Evolutionary conservation across 2,888 invertebrate species (phyloP), one percentile per base, ranked within the genome.

Genomic region (Conchocele bisecta): DNA sequence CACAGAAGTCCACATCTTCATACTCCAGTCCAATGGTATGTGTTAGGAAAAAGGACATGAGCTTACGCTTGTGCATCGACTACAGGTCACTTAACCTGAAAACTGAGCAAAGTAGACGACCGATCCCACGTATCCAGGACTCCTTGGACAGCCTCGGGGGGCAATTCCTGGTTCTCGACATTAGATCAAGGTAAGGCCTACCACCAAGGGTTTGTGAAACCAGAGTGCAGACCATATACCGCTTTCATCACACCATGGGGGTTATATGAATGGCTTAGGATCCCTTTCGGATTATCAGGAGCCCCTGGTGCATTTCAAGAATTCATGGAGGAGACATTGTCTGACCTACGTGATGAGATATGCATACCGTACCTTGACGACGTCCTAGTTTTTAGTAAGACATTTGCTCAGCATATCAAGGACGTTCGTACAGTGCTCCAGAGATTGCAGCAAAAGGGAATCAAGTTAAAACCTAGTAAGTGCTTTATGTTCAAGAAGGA

Each of bases 141-240:
- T 68, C 66, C 3, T 41, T 77, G 13, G 61, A 77, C n/a, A 60
- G 48, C 20, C 46, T 75, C 13, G 57, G 60, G 5, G 7, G 78
- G 73, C 0, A 78, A 58, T 26, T 11, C 22, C 20, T 75, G 67
- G 73, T 75, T 78, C 31, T 57, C 70, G 0, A 13, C 74, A 6
- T 41, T 80, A 24, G 73, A 80, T 41, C 72, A 80, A 22, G 61
- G 75, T 7, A 75, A 75, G 31, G 74, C 74, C 3, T 75, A 80
- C 22, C 77, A 77, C 46, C 74, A 80, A 39, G 74, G 77, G 1
- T 69, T 80, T 24, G 44, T 80, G 11, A 41, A 41, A 6, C 58
- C 63, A 41, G 61, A 66, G 13, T 63, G 64, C 28, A n/a, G 54
- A 33, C 63, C 44, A 1, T 64, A 39, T 17, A 80, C 80, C 4